A percentile compares a stretch with the other conserved stretches of the same genome.
phyloP scores from a whole-genome alignment of 2,888 invertebrate genomes.

The Drosophila tanythrix region DNA sequence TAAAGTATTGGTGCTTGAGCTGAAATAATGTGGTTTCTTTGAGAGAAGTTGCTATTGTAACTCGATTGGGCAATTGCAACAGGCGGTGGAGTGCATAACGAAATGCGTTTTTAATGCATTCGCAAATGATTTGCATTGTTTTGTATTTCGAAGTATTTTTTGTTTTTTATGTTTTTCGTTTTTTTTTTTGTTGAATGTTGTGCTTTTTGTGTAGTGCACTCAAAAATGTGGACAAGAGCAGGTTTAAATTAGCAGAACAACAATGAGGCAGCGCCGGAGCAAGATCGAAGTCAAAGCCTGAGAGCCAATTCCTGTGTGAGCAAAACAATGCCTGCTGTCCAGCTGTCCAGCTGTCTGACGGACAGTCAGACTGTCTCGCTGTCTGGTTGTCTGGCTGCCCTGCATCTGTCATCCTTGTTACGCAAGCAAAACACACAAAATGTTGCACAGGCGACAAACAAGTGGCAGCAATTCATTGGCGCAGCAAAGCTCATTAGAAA shows the following conservation, averaged over 20 bases:
- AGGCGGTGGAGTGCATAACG: constrained; percentile 55
- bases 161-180: constrained; percentile 3
- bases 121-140: constrained; percentile 33
- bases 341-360: not conserved
- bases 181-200: constrained; percentile 3
- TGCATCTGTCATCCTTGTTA: constrained; percentile 30
- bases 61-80: constrained; percentile 52
- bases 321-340: constrained; percentile 18
- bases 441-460: constrained; percentile 34
- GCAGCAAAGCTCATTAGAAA: constrained; percentile 26
- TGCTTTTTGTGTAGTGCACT: constrained; percentile 43
- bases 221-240: constrained; percentile 33
- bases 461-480: not conserved
- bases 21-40: constrained; percentile 30
- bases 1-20: constrained; percentile 43
- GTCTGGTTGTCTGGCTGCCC: constrained; percentile 3
- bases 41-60: constrained; percentile 19
- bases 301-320: constrained; percentile 61
- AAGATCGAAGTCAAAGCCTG: constrained; percentile 12
- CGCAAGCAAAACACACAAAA: not conserved
- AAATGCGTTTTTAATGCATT: constrained; percentile 51
- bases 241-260: constrained; percentile 58
- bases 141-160: constrained; percentile 10
- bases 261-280: constrained; percentile 18
- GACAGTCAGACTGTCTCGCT: not conserved